Percentiles rank a stretch among this genome's conserved stretches.
Evolutionary conservation across 2,113 vertebrate species (phyloP).

Genomic region (Boulengeromyrus knoepffleri): DNA sequence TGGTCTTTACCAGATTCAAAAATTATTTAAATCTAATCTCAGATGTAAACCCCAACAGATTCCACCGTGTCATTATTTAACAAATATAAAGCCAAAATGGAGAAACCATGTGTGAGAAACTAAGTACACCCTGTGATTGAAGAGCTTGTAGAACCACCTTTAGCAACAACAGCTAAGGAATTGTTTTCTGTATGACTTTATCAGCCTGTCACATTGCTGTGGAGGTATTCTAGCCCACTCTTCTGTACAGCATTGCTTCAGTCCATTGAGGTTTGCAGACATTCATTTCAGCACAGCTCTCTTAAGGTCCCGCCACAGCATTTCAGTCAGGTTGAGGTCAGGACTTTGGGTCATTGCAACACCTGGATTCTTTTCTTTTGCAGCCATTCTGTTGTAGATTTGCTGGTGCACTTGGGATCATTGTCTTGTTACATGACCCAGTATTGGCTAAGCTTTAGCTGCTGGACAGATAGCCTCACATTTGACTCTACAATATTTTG

Average conservation of each 20-base stretch:
- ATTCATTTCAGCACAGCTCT: background rate
- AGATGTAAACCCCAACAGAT: background rate
- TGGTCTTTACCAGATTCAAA: background rate
- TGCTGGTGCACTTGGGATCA: background rate
- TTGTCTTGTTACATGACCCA: too few relatives aligned
- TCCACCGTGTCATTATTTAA: background rate
- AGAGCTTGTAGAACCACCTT: background rate
- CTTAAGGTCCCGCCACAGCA: background rate
- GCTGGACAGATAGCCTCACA: too few relatives aligned
- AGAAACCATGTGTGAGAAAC: background rate
- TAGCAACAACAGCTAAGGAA: background rate
- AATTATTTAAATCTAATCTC: background rate
- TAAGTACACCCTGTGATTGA: background rate
- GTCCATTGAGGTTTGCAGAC: background rate
- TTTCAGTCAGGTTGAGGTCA: background rate
- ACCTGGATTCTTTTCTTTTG: background rate
- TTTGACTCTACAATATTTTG: too few relatives aligned
- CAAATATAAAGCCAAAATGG: background rate
- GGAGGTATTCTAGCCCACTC: background rate
- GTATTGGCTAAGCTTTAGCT: too few relatives aligned
- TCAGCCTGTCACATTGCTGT: background rate
- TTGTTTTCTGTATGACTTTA: background rate
- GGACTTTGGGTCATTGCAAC: background rate
- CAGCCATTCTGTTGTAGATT: background rate
- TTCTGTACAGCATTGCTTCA: background rate